Base-by-base conservation (phyloP, 2,888 invertebrate genomes). In the Chrysolina haemoptera region DNA sequence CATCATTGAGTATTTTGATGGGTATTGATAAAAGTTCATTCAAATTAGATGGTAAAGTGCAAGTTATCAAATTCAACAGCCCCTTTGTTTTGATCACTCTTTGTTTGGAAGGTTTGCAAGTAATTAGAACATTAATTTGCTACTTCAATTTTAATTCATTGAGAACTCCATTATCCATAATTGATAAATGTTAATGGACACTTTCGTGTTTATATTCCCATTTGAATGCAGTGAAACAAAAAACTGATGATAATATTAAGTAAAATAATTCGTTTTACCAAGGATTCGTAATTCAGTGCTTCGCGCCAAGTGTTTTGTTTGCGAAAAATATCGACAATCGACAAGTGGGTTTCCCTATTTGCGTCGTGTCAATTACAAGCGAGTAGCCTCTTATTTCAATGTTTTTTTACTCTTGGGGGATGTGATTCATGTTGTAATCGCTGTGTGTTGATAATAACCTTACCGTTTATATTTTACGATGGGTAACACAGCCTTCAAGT, bases 401-500 rank as follows among this genome's bases (percentile, higher is more conserved):
- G 77, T 80, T 77, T 76, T 77, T 71, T 59, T 69, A 46, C 22
- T 70, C 67, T 41, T 70, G 22, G 22, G 70, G 68, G 43, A 18
- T 48, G 68, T 68, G 66, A 71, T 70, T 62, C 18, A 20, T 64
- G 18, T 73, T 66, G 53, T 43, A 53, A 55, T 75, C 62, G 64
- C 41, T 53, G 68, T 74, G 71, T 77, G 64, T 71, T 69, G 68
- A 40, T 62, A 71, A 70, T 27, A 35, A 41, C 66, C 82, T 84
- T 83, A 83, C 82, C 82, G 82, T 83, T 82, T 75, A 75, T 81
- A 81, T 79, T 82, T 82, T 83, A 84, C 83, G 83, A 84, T 83
- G 82, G 83, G 82, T 83, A 80, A 82, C 84, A 84, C 84, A 84
- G 84, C 84, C 84, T 84, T 84, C 81, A 76, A 80, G 79, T 82